These are phyloP conservation scores for Cantharis lateralis DNA, from an alignment of 2,888 invertebrate species.

Conservation along the genomic window DNA sequence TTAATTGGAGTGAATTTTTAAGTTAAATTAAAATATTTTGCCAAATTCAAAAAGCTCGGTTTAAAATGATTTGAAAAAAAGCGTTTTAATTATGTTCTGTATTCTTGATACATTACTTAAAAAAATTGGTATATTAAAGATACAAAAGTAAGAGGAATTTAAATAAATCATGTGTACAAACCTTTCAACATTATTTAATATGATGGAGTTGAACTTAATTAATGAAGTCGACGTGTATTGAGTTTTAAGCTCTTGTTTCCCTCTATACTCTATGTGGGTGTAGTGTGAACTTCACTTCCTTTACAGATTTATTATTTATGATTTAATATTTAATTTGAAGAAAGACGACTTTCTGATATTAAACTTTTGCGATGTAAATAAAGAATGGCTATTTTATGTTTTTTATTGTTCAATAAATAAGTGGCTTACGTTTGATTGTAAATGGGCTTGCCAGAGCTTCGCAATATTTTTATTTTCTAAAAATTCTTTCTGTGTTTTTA, in stretches of 20 bases:
- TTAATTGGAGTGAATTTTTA: neutral
- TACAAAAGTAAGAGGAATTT: neutral
- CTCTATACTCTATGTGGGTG: neutral
- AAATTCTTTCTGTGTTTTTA: neutral
- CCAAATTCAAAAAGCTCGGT: neutral
- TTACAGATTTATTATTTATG: neutral
- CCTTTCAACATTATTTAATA: slow-evolving; percentile 1
- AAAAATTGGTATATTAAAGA: neutral
- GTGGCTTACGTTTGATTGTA: neutral
- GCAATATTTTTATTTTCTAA: neutral
- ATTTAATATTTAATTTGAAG: neutral
- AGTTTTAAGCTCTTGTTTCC: neutral
- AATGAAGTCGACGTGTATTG: neutral
- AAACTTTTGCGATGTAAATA: neutral
- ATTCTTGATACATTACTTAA: neutral
- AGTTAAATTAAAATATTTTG: neutral
- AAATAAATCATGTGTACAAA: neutral
- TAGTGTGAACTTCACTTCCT: neutral
- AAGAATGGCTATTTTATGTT: neutral
- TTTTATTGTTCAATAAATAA: neutral
- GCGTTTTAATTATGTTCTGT: neutral
- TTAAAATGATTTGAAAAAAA: neutral
- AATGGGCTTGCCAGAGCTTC: neutral
- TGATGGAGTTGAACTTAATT: neutral
- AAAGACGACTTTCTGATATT: neutral